Conservation (phyloP, 1,140 invertebrate species). For the Scaptomyza montana region DNA sequence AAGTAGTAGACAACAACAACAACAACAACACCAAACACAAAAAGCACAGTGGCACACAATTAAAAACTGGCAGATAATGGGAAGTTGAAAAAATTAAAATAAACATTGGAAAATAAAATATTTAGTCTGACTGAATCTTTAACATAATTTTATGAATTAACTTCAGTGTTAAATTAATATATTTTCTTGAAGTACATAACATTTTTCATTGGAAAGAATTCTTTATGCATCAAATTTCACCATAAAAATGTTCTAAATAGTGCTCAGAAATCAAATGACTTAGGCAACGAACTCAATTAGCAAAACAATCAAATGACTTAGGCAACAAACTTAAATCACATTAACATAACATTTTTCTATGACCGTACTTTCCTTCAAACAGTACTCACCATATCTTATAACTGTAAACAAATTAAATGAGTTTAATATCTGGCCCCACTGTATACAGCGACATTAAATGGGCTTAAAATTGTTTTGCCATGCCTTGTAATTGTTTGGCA, state of each 20-base stretch:
- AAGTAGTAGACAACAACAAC: constrained; percentile 49
- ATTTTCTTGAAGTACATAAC: too few species aligned
- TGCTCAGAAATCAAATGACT: neutral
- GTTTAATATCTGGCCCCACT: constrained; percentile 42
- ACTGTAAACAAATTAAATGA: neutral
- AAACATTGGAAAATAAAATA: too few species aligned
- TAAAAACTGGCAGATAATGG: too few species aligned
- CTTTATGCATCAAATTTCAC: too few species aligned
- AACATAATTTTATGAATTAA: too few species aligned
- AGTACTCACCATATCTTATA: neutral
- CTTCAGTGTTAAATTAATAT: too few species aligned
- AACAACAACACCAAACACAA: neutral
- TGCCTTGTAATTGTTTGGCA: constrained; percentile 78
- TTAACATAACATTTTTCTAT: too few species aligned
- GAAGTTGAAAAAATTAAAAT: neutral
- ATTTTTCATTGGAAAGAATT: too few species aligned
- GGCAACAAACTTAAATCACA: constrained; percentile 16
- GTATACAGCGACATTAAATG: constrained; percentile 70
- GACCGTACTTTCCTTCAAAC: neutral
- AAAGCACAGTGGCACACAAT: constrained; percentile 46
- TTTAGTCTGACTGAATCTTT: too few species aligned
- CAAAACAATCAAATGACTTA: constrained; percentile 14
- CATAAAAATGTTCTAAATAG: too few species aligned
- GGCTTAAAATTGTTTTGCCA: constrained; percentile 80
- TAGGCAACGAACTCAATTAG: too few species aligned